Conservation (phyloP, 2,888 invertebrate species). For the Drosophila neotestacea region DNA sequence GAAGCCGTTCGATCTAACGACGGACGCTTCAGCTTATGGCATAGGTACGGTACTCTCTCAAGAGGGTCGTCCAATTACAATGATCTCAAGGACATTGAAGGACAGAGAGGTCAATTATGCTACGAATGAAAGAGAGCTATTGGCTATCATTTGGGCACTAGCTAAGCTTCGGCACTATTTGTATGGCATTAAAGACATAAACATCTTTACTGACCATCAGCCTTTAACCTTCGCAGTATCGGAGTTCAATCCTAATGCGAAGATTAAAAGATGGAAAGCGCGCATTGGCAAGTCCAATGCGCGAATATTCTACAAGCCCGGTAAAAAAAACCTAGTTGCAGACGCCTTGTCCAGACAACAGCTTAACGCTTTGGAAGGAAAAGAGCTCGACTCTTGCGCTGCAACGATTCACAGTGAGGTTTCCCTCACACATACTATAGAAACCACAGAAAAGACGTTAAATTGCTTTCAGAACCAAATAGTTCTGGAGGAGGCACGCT, state of each 20-base stretch:
- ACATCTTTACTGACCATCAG: slow-evolving; percentile 7
- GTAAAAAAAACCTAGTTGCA: slow-evolving; percentile 13
- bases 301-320: no score
- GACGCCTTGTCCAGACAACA: slow-evolving; percentile 15
- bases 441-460: neutral
- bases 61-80: slow-evolving; percentile 5
- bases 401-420: no score
- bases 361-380: slow-evolving; percentile 11
- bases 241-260: no score
- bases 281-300: no score
- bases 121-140: slow-evolving; percentile 13
- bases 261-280: no score
- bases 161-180: slow-evolving; percentile 11
- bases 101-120: slow-evolving; percentile 13
- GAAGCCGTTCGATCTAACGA: slow-evolving; percentile 22
- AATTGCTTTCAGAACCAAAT: slow-evolving; percentile 5
- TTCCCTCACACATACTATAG: neutral
- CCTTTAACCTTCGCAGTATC: no score
- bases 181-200: slow-evolving; percentile 6
- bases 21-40: slow-evolving; percentile 17
- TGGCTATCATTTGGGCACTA: slow-evolving; percentile 21
- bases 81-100: slow-evolving; percentile 12
- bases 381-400: neutral
- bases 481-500: neutral
- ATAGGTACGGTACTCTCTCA: slow-evolving; percentile 11